These are phyloP conservation scores for Centropristis striata DNA, from an alignment of 2,113 vertebrate species.

Conservation along the genomic window DNA sequence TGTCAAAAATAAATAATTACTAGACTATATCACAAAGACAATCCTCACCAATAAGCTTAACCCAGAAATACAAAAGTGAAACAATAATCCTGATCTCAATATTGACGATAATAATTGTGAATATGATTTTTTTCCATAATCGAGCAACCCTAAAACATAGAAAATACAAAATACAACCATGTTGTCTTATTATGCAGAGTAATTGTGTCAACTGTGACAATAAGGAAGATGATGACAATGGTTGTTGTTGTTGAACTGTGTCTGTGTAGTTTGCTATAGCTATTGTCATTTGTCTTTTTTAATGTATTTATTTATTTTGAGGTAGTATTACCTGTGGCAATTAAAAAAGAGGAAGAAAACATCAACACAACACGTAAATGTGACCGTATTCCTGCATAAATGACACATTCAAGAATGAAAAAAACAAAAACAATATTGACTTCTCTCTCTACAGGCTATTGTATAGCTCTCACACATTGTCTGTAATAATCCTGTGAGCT, in stretches of 20 bases:
- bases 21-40: background rate
- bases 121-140: too few species aligned
- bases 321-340: background rate
- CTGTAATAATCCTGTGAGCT: conserved; percentile 46
- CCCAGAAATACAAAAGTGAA: too few species aligned
- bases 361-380: background rate
- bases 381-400: conserved; percentile 6
- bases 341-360: background rate
- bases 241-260: background rate
- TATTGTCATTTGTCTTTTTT: too few species aligned
- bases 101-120: too few species aligned
- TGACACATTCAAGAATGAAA: background rate
- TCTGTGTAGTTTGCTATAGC: too few species aligned
- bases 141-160: too few species aligned
- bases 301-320: background rate
- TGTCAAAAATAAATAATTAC: background rate
- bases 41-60: background rate
- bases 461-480: conserved; percentile 15
- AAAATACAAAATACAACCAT: too few species aligned
- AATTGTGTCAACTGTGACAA: background rate
- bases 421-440: background rate
- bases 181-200: too few species aligned
- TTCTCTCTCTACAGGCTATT: background rate
- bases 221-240: background rate
- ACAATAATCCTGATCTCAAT: too few species aligned